Percentiles rank a stretch among this genome's conserved stretches.
phyloP scores from a whole-genome alignment of 2,888 invertebrate species.

The Erannis defoliaria region DNA sequence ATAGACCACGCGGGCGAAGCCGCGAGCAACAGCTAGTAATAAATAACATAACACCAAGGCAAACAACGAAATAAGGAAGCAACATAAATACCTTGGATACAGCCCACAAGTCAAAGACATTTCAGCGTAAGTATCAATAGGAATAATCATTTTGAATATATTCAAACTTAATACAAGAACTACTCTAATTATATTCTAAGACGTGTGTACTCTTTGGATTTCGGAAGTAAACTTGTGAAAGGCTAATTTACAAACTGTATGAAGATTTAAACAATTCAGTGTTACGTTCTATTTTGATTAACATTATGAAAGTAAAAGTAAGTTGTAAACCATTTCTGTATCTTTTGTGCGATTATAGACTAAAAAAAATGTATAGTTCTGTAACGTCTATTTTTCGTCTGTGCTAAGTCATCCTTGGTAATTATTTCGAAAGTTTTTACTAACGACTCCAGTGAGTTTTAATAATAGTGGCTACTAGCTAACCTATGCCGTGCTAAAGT shows the following conservation, averaged over 20 bases:
- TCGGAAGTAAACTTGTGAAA: constrained; percentile 36
- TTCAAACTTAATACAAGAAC: constrained; percentile 5
- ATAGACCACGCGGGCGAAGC: too few species aligned
- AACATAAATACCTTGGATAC: constrained; percentile 28
- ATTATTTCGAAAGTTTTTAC: constrained; percentile 31
- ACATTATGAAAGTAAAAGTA: constrained; percentile 49
- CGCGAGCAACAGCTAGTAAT: background rate
- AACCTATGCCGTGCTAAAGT: too few species aligned
- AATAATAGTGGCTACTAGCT: too few species aligned
- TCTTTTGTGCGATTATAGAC: constrained; percentile 30
- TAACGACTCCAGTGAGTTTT: background rate
- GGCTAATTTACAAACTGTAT: constrained; percentile 26
- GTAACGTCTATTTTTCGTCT: constrained; percentile 23
- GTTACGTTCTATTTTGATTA: constrained; percentile 42
- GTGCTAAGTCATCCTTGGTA: constrained; percentile 44
- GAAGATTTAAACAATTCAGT: constrained; percentile 36
- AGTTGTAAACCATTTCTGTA: constrained; percentile 20
- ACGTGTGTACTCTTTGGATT: constrained; percentile 34
- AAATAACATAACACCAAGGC: too few species aligned
- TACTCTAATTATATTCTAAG: background rate
- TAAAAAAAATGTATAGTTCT: constrained; percentile 18
- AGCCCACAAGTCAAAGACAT: constrained; percentile 38
- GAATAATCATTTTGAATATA: constrained; percentile 39
- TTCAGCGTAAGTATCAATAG: constrained; percentile 34
- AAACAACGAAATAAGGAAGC: constrained; percentile 7